phyloP scores from a whole-genome alignment of 1,140 invertebrate species.

The Nomia melanderi region DNA sequence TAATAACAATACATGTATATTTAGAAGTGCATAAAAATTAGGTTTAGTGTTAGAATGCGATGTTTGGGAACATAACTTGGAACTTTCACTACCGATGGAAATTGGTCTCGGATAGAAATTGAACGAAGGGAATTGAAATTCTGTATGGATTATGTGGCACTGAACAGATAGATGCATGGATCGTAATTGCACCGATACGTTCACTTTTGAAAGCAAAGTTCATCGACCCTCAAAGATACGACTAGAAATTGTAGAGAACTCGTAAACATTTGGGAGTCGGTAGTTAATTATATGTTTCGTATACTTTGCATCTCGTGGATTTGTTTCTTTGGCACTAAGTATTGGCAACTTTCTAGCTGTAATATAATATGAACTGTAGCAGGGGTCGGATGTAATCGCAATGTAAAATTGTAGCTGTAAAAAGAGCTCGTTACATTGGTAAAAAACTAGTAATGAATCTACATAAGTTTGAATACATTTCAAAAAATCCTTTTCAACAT shows the following conservation, averaged over 20 bases:
- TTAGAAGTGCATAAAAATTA: too few relatives aligned
- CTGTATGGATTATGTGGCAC: slow-evolving; percentile 3
- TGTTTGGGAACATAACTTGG: too few relatives aligned
- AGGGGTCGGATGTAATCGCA: background rate
- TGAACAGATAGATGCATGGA: background rate
- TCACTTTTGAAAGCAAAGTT: slow-evolving; percentile 6
- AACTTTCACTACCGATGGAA: background rate
- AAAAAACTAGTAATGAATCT: too few relatives aligned
- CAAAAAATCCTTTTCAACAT: too few relatives aligned
- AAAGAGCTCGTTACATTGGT: too few relatives aligned
- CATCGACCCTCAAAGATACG: background rate
- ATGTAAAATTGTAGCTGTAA: too few relatives aligned
- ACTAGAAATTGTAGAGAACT: background rate
- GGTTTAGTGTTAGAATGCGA: too few relatives aligned
- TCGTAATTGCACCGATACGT: slow-evolving; percentile 4
- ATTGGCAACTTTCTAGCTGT: background rate
- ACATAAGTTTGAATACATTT: too few relatives aligned
- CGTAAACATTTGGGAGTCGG: background rate
- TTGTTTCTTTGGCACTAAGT: background rate
- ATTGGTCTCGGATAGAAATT: background rate
- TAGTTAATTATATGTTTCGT: background rate
- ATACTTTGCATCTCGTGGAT: background rate
- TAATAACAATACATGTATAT: too few relatives aligned
- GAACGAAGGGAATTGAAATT: background rate
- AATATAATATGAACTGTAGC: background rate